Conservation (phyloP, 2,888 invertebrate genomes). For the Epinotia demarniana region DNA sequence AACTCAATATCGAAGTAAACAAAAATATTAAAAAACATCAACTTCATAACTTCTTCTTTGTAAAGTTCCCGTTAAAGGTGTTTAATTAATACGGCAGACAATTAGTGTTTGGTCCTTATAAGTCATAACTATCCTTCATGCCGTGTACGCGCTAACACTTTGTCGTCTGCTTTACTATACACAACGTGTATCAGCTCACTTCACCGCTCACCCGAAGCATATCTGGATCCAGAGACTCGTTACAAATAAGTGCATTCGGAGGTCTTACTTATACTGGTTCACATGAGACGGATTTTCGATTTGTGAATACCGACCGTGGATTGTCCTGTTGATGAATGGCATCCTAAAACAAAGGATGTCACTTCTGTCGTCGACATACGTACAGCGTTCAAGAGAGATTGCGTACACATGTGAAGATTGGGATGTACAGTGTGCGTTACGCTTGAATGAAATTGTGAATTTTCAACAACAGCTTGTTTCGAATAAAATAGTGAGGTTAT, state of each 20-base stretch:
- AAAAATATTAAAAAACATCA: no score
- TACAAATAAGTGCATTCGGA: not conserved
- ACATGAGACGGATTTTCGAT: not conserved
- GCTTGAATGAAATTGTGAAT: not conserved
- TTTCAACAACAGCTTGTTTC: not conserved
- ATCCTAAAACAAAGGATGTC: slow-evolving; percentile 6
- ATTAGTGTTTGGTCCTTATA: no score
- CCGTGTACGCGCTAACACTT: no score
- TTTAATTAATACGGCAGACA: no score
- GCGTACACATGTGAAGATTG: not conserved
- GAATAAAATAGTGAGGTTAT: not conserved
- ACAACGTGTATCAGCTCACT: no score
- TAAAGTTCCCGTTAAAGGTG: no score
- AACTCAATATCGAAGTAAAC: no score
- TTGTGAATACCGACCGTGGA: slow-evolving; percentile 1
- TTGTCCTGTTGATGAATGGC: slow-evolving; percentile 14
- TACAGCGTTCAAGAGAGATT: slow-evolving; percentile 10
- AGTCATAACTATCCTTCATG: no score
- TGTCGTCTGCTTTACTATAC: no score
- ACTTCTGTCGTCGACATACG: slow-evolving; percentile 6
- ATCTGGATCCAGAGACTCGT: not conserved
- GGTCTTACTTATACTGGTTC: not conserved
- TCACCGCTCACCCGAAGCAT: no score
- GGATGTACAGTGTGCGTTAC: not conserved
- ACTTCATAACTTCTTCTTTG: no score